Base-by-base conservation (phyloP, 30 jellyfish, hydroid and myxozoan genomes). In the Aurelia sp. region DNA sequence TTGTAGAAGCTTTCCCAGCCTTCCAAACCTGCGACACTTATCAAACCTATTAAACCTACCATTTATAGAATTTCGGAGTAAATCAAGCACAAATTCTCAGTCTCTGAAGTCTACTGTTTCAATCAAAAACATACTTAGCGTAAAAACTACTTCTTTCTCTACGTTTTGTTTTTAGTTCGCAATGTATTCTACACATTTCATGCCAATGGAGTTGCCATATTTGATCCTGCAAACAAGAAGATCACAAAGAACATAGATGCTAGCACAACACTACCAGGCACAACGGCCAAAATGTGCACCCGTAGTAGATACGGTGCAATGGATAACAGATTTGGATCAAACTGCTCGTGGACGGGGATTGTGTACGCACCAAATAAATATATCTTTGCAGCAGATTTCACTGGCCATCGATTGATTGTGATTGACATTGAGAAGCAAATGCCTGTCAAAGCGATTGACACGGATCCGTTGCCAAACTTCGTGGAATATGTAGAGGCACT, bases 391-490 rank as follows among this genome's bases (percentile, higher is more conserved):
- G 84, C 84, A 35, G 84, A 73, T 30, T 73, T 67, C 51, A 48
- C 58, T 41, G 84, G 84, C 71, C 51, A 51, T 67, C 84, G 84
- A 0, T 30, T 73, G n/a, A 73, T 73, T 51, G 84, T 73, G 13
- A 47, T 73, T 48, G 84, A 73, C 71, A 35, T 51, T 41, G 84
- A 33, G 51, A 61, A 73, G 52, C 84, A 35, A 23, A 61, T 19
- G 6, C 86, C 92, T 30, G 69, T 82, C 85, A 70, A 60, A 51
- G 73, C 79, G 70, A 82, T 82, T 13, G 22, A 40, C 30, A 82
- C 92, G 3, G 76, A 71, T 55, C 80, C 86, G 23, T 58, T 69
- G 33, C 92, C 92, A 18, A 69, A 69, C 69, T 70, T 53, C 27
- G 79, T 82, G 31, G 58, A 62, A 66, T 82, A 82, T 57, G 37